phyloP scores from a whole-genome alignment of 2,797 vertebrate species.

The Anguilla megastoma region DNA sequence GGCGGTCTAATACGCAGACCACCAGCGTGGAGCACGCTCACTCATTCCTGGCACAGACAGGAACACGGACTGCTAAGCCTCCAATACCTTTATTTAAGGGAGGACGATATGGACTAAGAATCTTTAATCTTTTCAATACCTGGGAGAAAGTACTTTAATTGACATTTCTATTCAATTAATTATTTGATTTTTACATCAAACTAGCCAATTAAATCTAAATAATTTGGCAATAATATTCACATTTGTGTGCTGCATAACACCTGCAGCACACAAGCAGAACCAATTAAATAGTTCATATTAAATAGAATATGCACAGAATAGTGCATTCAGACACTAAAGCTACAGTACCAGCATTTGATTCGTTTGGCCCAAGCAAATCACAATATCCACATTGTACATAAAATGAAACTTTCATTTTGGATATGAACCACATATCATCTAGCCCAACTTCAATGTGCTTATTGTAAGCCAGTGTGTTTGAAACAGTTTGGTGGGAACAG shows the following conservation, averaged over 20 bases:
- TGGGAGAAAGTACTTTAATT: not conserved
- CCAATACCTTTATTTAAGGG: not conserved
- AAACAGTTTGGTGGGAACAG: not conserved
- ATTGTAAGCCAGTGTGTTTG: not conserved
- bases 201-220: not conserved
- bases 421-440: not conserved
- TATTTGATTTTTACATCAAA: not conserved
- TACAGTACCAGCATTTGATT: not conserved
- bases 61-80: not conserved
- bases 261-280: not conserved
- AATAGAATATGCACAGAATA: not conserved
- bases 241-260: not conserved
- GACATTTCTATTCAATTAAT: not conserved
- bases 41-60: not conserved
- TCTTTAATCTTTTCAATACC: not conserved
- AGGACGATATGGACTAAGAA: not conserved
- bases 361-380: not conserved
- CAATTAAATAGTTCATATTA: not conserved
- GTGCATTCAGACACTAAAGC: not conserved
- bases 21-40: not conserved
- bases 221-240: not conserved
- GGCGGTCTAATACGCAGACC: not conserved
- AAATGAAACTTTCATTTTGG: not conserved
- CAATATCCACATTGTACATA: not conserved
- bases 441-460: not conserved